Percentiles rank a stretch among this genome's conserved stretches.
These are phyloP conservation scores for Apis mellifera DNA, from an alignment of 1,140 invertebrate species.

Conservation along the genomic window DNA sequence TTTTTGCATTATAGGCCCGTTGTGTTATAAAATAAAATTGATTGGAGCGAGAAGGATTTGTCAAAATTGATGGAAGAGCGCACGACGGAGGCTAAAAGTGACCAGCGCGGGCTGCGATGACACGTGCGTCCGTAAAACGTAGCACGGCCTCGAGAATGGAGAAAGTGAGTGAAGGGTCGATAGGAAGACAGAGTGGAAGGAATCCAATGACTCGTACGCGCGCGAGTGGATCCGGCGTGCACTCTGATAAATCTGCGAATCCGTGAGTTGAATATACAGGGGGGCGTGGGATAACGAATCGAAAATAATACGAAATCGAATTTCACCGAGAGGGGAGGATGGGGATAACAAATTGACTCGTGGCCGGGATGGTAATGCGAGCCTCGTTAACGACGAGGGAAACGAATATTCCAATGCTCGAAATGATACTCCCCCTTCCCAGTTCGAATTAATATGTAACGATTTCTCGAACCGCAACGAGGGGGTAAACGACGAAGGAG, in stretches of 20 bases:
- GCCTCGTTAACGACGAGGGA: slow-evolving; percentile 7
- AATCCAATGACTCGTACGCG: no score
- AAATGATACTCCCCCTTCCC: not conserved
- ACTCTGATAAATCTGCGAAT: no score
- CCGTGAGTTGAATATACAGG: not conserved
- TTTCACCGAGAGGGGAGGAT: no score
- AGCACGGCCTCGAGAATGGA: not conserved
- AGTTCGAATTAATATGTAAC: slow-evolving; percentile 42
- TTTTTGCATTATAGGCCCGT: no score
- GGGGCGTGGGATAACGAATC: slow-evolving; percentile 22
- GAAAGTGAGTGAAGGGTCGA: slow-evolving; percentile 10
- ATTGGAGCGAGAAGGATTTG: not conserved
- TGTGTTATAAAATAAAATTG: not conserved
- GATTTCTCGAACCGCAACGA: not conserved
- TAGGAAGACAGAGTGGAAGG: slow-evolving; percentile 12
- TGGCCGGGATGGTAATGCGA: slow-evolving; percentile 4
- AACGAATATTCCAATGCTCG: not conserved
- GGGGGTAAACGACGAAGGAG: not conserved
- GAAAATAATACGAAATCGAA: not conserved
- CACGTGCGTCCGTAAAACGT: slow-evolving; percentile 7
- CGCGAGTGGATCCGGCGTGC: not conserved
- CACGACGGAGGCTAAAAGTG: slow-evolving; percentile 15
- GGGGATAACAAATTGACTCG: slow-evolving; percentile 27
- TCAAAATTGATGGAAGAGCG: not conserved
- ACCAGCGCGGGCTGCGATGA: not conserved